phyloP scores from a whole-genome alignment of 2,797 vertebrate genomes.

The Coregonus ussuriensis region DNA sequence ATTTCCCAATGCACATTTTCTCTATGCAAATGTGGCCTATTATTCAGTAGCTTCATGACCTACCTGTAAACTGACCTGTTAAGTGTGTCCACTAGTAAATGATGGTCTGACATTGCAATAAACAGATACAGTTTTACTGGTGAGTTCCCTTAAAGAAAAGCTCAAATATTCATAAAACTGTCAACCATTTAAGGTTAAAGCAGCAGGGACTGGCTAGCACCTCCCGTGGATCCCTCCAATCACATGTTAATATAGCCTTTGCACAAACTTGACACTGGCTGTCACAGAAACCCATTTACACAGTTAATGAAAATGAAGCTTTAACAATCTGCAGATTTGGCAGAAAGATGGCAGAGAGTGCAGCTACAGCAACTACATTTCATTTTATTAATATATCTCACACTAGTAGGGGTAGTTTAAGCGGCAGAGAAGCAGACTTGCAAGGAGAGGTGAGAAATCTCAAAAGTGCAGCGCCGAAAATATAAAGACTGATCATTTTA shows the following conservation, averaged over 20 bases:
- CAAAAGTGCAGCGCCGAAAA: conserved; percentile 34
- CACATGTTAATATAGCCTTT: conserved; percentile 60
- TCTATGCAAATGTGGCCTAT: background rate
- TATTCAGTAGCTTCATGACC: background rate
- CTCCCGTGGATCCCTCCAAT: conserved; percentile 46
- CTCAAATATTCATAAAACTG: background rate
- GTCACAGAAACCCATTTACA: conserved; percentile 67
- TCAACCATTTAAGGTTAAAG: conserved; percentile 55
- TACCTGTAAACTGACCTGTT: background rate
- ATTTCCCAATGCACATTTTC: no score
- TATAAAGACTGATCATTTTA: conserved; percentile 31
- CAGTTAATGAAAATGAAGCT: conserved; percentile 61
- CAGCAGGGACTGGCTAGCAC: conserved; percentile 42
- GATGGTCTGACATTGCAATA: background rate
- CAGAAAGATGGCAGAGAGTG: conserved; percentile 58
- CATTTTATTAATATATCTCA: conserved; percentile 54
- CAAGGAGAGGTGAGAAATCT: conserved; percentile 24
- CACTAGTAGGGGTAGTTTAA: conserved; percentile 16
- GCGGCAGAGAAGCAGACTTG: conserved; percentile 22
- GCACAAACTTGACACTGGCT: conserved; percentile 67
- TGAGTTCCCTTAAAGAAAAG: background rate
- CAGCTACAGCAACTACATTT: conserved; percentile 38
- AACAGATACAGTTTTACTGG: background rate
- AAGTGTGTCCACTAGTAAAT: background rate
- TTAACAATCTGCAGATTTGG: conserved; percentile 60